A percentile compares a stretch with the other conserved stretches of the same genome.
Evolutionary conservation across 2,113 vertebrate species (phyloP).

Genomic region (Passer domesticus): DNA sequence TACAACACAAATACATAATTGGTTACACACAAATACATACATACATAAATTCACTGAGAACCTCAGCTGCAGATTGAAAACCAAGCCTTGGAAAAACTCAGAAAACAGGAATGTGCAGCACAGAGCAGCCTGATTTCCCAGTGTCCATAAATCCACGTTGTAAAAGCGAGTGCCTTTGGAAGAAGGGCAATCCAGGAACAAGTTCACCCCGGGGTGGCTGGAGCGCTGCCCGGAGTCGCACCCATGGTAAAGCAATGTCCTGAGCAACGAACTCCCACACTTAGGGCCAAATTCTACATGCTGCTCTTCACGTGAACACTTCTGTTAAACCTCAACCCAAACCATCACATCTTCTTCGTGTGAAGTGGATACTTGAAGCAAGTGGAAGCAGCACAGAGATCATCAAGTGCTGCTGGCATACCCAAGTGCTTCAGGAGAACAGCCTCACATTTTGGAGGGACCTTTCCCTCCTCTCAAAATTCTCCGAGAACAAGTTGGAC

Average conservation of each 20-base stretch:
- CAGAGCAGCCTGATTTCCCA: not conserved
- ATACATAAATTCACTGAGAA: not conserved
- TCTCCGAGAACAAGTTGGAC: not conserved
- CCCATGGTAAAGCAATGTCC: not conserved
- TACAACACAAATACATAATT: not conserved
- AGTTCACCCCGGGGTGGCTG: not conserved
- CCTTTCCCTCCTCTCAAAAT: not conserved
- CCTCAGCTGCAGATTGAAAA: not conserved
- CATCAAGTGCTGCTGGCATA: not conserved
- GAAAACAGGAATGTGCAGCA: not conserved
- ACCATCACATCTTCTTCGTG: accelerated
- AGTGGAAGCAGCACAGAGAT: not conserved
- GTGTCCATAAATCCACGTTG: not conserved
- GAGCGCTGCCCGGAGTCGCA: not conserved
- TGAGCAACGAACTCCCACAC: not conserved
- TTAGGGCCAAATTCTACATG: not conserved
- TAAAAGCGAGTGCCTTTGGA: not conserved
- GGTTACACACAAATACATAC: not conserved
- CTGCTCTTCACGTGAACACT: not conserved
- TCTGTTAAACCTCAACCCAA: not conserved
- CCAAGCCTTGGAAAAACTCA: not conserved
- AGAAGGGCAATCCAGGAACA: not conserved
- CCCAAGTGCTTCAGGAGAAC: not conserved
- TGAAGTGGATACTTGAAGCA: not conserved
- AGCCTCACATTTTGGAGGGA: not conserved